These are phyloP conservation scores for Bombus pyrosoma DNA, from an alignment of 1,140 invertebrate species.

Conservation along the genomic window DNA sequence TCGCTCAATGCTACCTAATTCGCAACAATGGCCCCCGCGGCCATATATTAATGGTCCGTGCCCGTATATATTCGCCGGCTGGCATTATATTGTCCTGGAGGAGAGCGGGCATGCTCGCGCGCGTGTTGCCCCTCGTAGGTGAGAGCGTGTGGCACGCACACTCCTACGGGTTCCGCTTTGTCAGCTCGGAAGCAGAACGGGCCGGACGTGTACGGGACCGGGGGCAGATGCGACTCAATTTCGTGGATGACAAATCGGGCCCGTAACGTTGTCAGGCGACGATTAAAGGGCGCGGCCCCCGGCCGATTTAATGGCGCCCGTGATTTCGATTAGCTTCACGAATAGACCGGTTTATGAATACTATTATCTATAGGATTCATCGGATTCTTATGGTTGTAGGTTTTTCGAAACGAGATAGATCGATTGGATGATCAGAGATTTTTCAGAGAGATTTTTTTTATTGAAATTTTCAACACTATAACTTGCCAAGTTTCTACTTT, in stretches of 20 bases:
- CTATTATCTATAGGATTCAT: conserved; percentile 34
- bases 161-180: conserved; percentile 39
- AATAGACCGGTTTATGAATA: conserved; percentile 68
- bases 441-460: too few species aligned
- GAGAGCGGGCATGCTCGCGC: background rate
- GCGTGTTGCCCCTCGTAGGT: background rate
- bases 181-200: conserved; percentile 57
- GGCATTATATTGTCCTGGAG: conserved; percentile 61
- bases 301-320: conserved; percentile 72
- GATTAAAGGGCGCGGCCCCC: conserved; percentile 73
- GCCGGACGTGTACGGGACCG: conserved; percentile 44
- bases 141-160: conserved; percentile 1
- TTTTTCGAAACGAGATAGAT: background rate
- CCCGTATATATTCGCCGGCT: conserved; percentile 63
- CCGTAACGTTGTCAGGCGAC: conserved; percentile 72
- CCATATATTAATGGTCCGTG: conserved; percentile 79
- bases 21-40: conserved; percentile 78
- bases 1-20: conserved; percentile 79
- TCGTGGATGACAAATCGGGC: conserved; percentile 74
- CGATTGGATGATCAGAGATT: background rate
- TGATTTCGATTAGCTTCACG: conserved; percentile 73
- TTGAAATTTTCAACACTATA: too few species aligned
- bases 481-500: too few species aligned
- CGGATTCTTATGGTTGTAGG: background rate
- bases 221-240: conserved; percentile 73